Percentiles rank a stretch among this genome's conserved stretches.
Conservation (phyloP, 2,113 vertebrate species). For the Collichthys lucidus region DNA sequence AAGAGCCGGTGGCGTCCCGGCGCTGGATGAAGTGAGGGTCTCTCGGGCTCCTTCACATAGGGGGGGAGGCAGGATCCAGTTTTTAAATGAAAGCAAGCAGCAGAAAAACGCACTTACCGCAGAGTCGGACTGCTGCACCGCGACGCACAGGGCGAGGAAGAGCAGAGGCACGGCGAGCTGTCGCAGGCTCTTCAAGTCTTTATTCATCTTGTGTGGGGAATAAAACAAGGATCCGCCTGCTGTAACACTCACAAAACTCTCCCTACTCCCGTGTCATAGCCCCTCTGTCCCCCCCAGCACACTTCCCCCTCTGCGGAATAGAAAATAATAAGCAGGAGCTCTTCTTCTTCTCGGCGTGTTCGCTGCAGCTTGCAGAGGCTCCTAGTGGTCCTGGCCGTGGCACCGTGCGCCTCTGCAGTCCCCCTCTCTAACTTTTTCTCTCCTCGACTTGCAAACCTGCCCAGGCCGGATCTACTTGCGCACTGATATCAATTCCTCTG, state of each 20-base stretch:
- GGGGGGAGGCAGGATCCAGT: neutral
- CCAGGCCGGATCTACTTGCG: slow-evolving; percentile 79
- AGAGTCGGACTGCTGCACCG: slow-evolving; percentile 74
- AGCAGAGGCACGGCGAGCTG: slow-evolving; percentile 72
- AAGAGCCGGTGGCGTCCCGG: slow-evolving; percentile 39
- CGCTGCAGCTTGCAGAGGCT: slow-evolving; percentile 57
- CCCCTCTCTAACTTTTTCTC: slow-evolving; percentile 77
- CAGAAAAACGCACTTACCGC: slow-evolving; percentile 78
- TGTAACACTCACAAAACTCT: slow-evolving; percentile 63
- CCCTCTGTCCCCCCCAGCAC: slow-evolving; percentile 38
- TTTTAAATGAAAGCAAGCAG: neutral
- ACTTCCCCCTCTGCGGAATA: slow-evolving; percentile 19
- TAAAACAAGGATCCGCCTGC: slow-evolving; percentile 69
- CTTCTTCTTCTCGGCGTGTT: slow-evolving; percentile 23
- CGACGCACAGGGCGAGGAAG: slow-evolving; percentile 74
- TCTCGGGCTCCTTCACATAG: neutral
- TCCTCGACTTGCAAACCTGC: slow-evolving; percentile 78
- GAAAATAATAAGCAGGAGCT: neutral
- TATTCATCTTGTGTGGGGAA: slow-evolving; percentile 74
- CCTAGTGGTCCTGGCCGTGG: slow-evolving; percentile 71
- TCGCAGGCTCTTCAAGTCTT: slow-evolving; percentile 69
- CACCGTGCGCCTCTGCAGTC: slow-evolving; percentile 80
- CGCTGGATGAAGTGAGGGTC: slow-evolving; percentile 18
- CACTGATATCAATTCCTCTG: slow-evolving; percentile 31
- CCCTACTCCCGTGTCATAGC: slow-evolving; percentile 76